These are phyloP conservation scores for Dione vanillae DNA, from an alignment of 2,888 invertebrate genomes.

Conservation along the genomic window DNA sequence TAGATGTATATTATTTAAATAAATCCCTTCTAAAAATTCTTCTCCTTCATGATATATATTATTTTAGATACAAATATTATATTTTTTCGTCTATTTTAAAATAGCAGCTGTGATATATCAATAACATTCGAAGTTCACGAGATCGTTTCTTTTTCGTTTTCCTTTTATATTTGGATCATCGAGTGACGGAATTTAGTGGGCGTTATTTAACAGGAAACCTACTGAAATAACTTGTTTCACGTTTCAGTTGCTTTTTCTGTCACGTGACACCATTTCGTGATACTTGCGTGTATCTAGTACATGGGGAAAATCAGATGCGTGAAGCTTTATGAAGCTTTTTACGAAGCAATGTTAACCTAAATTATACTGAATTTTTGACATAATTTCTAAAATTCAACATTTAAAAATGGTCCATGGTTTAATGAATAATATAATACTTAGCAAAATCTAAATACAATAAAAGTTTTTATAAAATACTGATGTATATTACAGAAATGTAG, in stretches of 20 bases:
- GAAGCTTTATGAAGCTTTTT: too few species aligned
- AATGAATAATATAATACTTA: too few species aligned
- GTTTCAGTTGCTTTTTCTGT: not conserved
- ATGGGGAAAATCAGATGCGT: too few species aligned
- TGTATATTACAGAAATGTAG: too few species aligned
- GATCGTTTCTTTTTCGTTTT: not conserved
- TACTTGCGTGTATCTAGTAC: not conserved
- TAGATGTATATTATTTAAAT: too few species aligned
- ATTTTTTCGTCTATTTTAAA: not conserved
- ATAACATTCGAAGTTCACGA: constrained; percentile 6
- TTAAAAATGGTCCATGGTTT: too few species aligned
- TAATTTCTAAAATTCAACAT: too few species aligned
- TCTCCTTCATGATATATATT: not conserved
- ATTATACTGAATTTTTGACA: too few species aligned
- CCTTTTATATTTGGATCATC: not conserved
- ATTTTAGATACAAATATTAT: not conserved
- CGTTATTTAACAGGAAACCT: not conserved
- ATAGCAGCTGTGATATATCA: not conserved
- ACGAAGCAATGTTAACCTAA: too few species aligned
- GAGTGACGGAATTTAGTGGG: not conserved
- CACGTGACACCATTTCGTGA: not conserved
- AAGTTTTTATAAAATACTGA: too few species aligned
- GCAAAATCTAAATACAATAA: too few species aligned
- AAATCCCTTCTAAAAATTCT: too few species aligned
- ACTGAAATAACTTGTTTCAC: constrained; percentile 10